These are phyloP conservation scores for Plectropomus leopardus DNA, from an alignment of 2,113 vertebrate genomes.

Conservation along the genomic window DNA sequence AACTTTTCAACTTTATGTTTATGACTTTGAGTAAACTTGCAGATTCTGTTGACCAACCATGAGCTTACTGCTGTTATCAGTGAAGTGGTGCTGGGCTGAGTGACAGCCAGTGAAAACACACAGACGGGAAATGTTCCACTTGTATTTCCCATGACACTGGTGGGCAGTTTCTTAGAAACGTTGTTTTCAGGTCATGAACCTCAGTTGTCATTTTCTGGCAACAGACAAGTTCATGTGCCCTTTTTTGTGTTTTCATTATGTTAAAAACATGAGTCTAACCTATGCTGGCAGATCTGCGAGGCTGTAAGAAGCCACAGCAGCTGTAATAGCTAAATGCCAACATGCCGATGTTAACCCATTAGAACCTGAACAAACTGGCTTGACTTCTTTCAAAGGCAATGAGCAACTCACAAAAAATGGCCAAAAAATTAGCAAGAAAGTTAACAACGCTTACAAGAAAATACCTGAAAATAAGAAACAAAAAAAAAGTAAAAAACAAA, in stretches of 20 bases:
- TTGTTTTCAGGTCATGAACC: slow-evolving; percentile 10
- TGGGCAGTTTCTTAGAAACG: slow-evolving; percentile 16
- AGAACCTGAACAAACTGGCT: no score
- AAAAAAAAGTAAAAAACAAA: no score
- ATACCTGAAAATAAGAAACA: no score
- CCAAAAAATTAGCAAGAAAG: no score
- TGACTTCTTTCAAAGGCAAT: no score
- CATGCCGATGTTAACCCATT: no score
- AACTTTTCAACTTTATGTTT: not conserved
- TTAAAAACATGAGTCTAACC: not conserved
- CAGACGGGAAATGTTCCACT: slow-evolving; percentile 23
- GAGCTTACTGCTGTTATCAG: not conserved
- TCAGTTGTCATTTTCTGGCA: not conserved
- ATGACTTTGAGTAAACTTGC: not conserved
- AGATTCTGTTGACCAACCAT: not conserved
- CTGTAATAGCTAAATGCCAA: no score
- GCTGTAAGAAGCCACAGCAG: not conserved
- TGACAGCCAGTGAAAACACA: slow-evolving; percentile 2
- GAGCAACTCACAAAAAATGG: no score
- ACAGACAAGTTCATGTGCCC: not conserved
- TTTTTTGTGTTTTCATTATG: not conserved
- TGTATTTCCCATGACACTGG: not conserved
- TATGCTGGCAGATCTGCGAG: not conserved
- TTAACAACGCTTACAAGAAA: no score
- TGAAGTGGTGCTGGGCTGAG: slow-evolving; percentile 11